Base-by-base conservation (phyloP, 2,888 invertebrate species). In the Nomada hirtipes region DNA sequence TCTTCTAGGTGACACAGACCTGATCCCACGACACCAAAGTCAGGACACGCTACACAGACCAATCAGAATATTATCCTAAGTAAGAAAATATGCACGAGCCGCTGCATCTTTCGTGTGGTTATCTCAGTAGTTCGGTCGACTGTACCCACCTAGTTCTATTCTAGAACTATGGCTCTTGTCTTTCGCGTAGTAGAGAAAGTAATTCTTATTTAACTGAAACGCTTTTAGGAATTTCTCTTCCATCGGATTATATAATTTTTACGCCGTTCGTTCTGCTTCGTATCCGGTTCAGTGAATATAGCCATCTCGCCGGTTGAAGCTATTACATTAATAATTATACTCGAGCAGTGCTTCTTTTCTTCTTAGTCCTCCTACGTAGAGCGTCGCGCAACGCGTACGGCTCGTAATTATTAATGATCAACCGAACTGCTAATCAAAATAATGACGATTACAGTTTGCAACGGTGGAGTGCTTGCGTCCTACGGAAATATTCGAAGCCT, bases 201-300 rank as follows among this genome's bases (percentile, higher is more conserved):
- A 60, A 65, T 70, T 63, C 29, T 78, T 75, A 75, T 70, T 78
- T 53, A 70, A 79, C 79, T 15, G 4, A 0, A 42, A 18, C 15
- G 50, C 63, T 68, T 61, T 57, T 63, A 36, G 18, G 26, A 50
- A 64, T 78, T 78, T 78, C 79, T 69, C 79, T 72, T 82, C 74
- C 80, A 23, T n/a, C 26, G 18, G 23, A 70, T 82, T 80, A 80
- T 80, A 67, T 75, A 60, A 82, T 81, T 80, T 82, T 82, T 80
- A 13, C n/a, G 23, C 20, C 4, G 29, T 9, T 29, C 61, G 80
- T 75, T 68, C 61, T 52, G 80, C 65, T 67, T 63, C 65, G 50
- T 20, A 36, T 36, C 44, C 55, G 55, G 13, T 23, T 36, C 52
- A n/a, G 60, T 59, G 77, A 73, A 76, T 65, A 61, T 36, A 57